A percentile compares a stretch with the other conserved stretches of the same genome.
phyloP scores from a whole-genome alignment of 2,113 vertebrate genomes.

The Mixornis gularis region DNA sequence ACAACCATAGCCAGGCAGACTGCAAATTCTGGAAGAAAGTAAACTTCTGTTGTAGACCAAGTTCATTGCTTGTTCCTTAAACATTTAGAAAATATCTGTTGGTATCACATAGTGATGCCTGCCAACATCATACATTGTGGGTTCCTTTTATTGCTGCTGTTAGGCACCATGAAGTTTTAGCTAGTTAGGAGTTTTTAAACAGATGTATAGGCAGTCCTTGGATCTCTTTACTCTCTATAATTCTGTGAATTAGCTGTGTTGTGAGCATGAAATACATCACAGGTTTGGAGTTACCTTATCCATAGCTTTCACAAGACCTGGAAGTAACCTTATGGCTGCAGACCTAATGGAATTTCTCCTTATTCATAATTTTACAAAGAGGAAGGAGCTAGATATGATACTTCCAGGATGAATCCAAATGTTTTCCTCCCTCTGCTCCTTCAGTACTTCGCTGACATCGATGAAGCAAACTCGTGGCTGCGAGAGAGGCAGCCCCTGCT shows the following conservation, averaged over 20 bases:
- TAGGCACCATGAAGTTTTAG: background rate
- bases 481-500: slow-evolving; percentile 73
- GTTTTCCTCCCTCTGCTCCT: background rate
- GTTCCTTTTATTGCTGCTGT: background rate
- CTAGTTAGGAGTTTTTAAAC: background rate
- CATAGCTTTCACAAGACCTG: background rate
- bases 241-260: background rate
- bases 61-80: background rate
- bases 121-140: fast-evolving
- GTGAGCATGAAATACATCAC: background rate
- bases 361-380: background rate
- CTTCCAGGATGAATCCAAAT: background rate
- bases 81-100: background rate
- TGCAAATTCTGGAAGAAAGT: background rate
- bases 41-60: background rate
- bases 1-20: background rate
- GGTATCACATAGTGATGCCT: background rate
- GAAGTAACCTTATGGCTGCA: background rate
- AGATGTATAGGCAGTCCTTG: background rate
- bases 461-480: slow-evolving; percentile 81
- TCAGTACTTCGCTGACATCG: slow-evolving; percentile 82
- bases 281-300: background rate
- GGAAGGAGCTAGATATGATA: background rate
- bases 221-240: background rate
- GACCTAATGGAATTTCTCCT: background rate